Base-by-base conservation (phyloP, 2,113 vertebrate genomes). In the Ochotona princeps region DNA sequence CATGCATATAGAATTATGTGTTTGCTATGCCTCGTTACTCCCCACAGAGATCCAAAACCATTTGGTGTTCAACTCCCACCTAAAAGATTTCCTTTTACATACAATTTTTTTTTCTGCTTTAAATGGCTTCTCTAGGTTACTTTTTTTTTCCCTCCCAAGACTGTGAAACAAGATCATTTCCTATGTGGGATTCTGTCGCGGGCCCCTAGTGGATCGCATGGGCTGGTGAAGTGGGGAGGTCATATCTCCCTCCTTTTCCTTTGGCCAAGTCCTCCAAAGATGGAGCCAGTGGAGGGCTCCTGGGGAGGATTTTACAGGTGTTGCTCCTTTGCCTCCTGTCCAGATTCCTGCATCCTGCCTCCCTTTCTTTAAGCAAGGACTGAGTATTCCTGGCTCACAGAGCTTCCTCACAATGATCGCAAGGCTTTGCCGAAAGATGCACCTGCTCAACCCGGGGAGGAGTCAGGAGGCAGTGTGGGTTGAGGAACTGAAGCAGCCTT, bases 11-110 rank as follows among this genome's bases (percentile, higher is more conserved):
- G 97, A 98, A 98, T 98, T 98, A 98, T 97, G 98, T 97, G 97
- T 97, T 98, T 96, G 98, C 97, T 97, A 98, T 97, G 98, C 98
- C 98, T 98, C 99, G 99, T 99, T 99, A 98, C 98, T 98, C 98
- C 98, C 98, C 97, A 97, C 98, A 98, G 97, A 98, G 97, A 98
- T 98, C 98, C 97, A 97, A 98, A 98, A 98, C 97, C 98, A 98
- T 98, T 98, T 98, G 97, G 95, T 98, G 97, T 98, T 98, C 97
- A 97, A 97, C 97, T 98, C 97, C 97, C 95, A 98, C 98, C 98
- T 98, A 97, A 98, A 98, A 98, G 97, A 97, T 97, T 96, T 97
- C 93, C 96, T 98, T 97, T 96, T 97, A 96, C 95, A 96, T 97
- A 97, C 96, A 94, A 96, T 97, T 97, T 97, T 97, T 93, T 70